Conservation (phyloP, 2,113 vertebrate species). For the Machaerirhynchus nigripectus region DNA sequence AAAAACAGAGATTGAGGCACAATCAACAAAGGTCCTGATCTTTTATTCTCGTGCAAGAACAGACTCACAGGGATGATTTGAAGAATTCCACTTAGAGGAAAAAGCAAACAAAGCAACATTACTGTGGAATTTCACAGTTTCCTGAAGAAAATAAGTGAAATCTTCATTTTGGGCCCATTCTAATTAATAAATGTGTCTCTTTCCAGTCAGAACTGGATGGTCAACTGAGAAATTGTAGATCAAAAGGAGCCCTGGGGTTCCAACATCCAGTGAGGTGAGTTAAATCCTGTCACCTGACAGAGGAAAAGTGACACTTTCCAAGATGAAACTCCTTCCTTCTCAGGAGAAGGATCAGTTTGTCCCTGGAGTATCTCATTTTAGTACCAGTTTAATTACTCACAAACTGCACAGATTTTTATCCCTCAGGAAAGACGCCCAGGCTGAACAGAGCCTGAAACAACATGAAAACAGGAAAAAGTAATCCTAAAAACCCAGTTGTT, state of each 20-base stretch:
- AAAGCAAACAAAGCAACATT: not conserved
- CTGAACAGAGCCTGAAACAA: not conserved
- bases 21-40: not conserved
- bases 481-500: not conserved
- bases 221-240: not conserved
- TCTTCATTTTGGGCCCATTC: not conserved
- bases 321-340: not conserved
- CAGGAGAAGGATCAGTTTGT: not conserved
- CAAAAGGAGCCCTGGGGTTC: slow-evolving; percentile 74
- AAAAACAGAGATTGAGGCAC: not conserved
- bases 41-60: not conserved
- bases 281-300: not conserved
- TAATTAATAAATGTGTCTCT: slow-evolving; percentile 7
- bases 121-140: not conserved
- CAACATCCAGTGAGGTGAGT: slow-evolving; percentile 82
- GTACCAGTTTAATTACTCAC: not conserved
- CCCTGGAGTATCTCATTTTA: not conserved
- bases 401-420: not conserved
- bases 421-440: not conserved
- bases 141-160: not conserved
- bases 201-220: slow-evolving; percentile 30
- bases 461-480: not conserved
- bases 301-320: not conserved
- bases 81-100: not conserved
- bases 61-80: not conserved